These are phyloP conservation scores for Paedocypris micromegethes DNA, from an alignment of 2,797 vertebrate species.

Conservation along the genomic window DNA sequence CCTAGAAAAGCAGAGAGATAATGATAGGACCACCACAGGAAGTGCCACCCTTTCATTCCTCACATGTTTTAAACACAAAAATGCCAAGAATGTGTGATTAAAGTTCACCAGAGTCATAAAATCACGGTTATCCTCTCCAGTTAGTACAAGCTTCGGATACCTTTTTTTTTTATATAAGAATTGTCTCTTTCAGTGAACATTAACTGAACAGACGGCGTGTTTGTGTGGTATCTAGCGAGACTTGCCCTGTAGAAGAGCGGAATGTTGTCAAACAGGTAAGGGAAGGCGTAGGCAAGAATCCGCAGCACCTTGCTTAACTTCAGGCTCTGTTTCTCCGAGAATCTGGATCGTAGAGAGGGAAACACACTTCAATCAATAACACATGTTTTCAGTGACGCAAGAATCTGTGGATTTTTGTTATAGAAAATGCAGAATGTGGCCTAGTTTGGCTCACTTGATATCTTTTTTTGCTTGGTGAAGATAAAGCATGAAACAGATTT, in stretches of 20 bases:
- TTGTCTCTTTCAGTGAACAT: background rate
- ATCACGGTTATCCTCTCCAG: too few relatives aligned
- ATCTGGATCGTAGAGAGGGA: constrained; percentile 62
- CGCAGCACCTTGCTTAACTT: constrained; percentile 74
- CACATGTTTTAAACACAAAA: background rate
- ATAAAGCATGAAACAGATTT: background rate
- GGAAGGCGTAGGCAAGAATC: constrained; percentile 78
- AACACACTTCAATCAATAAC: constrained; percentile 3
- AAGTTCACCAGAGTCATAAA: too few relatives aligned
- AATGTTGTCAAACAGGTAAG: constrained; percentile 87
- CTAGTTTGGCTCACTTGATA: too few relatives aligned
- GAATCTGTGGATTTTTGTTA: too few relatives aligned
- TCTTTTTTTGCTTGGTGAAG: background rate
- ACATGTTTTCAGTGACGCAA: background rate
- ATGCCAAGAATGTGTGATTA: background rate
- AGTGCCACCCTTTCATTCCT: background rate
- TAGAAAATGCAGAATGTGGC: too few relatives aligned
- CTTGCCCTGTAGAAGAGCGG: constrained; percentile 91
- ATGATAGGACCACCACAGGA: background rate
- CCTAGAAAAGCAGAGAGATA: constrained; percentile 59
- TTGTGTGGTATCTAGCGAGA: background rate
- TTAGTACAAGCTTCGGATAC: background rate
- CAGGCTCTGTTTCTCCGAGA: constrained; percentile 69
- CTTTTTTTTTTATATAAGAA: background rate
- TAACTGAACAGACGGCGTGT: background rate